Evolutionary conservation across 2,113 vertebrate species (phyloP), one percentile per base, ranked within the genome.

Genomic region (Ornithorhynchus anatinus): DNA sequence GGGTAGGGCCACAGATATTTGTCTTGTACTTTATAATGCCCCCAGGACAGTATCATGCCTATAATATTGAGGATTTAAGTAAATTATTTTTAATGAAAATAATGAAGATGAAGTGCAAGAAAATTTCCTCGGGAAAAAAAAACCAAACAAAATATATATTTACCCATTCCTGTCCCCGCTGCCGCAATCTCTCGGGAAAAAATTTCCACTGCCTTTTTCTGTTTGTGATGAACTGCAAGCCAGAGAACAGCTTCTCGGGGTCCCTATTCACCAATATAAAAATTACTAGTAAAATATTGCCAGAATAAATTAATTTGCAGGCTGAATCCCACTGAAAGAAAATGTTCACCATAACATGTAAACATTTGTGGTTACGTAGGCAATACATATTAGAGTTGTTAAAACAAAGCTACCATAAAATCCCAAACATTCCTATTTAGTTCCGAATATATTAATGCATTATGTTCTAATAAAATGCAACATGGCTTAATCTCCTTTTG

Each of bases 81-180:
- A n/a, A n/a, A n/a, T n/a, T n/a, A n/a, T n/a, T n/a, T n/a, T n/a
- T n/a, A n/a, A n/a, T n/a, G n/a, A n/a, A n/a, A n/a, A n/a, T n/a
- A n/a, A n/a, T n/a, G n/a, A n/a, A n/a, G n/a, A n/a, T n/a, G n/a
- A n/a, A n/a, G n/a, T n/a, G n/a, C n/a, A n/a, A n/a, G n/a, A n/a
- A n/a, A n/a, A n/a, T n/a, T n/a, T n/a, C n/a, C n/a, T n/a, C n/a
- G n/a, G n/a, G n/a, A n/a, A n/a, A n/a, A n/a, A n/a, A n/a, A n/a
- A n/a, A n/a, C n/a, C n/a, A n/a, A n/a, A 79, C 45, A 57, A 51
- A 32, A 35, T 11, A 4, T 65, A 22, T 59, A 80, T 63, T 84
- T 92, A 96, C 94, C 94, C 95, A 96, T 96, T 88, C 95, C 93
- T 14, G 94, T 96, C 58, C 93, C 95, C 7, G 96, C 95, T 59